Base-by-base conservation (phyloP, 2,888 invertebrate species). In the Lochmaea capreae region DNA sequence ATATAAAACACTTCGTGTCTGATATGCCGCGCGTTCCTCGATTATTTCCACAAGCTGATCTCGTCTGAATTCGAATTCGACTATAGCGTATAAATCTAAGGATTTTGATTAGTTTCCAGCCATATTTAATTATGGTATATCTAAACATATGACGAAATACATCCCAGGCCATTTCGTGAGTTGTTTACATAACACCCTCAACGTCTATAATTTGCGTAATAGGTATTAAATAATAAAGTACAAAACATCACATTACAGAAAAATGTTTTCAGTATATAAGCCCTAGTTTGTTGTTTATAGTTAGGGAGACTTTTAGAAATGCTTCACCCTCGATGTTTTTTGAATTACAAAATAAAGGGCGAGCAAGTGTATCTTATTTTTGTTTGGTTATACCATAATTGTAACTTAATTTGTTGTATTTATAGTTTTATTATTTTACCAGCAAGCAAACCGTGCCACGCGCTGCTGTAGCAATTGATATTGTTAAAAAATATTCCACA, bases 1-100 rank as follows among this genome's bases (percentile, higher is more conserved):
- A 85, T 84, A 84, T 85, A 82, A 84, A 84, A 83, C 79, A 79
- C 76, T 71, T 77, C 76, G 76, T 71, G 71, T 65, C 75, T 75
- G 72, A 74, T 76, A 76, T 74, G 72, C 68, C 70, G 67, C 73
- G 72, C 71, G 68, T 69, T 67, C 68, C 78, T 76, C 72, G 72
- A 78, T 78, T 78, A 78, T 75, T 76, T 76, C 76, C 74, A 74
- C 74, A 65, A 68, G 75, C 65, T 61, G 63, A 73, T 76, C 76
- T 73, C 72, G 62, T 46, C 72, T 67, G 72, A 72, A 75, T 75
- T 72, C 71, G 75, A 67, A 71, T 74, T 67, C 67, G 68, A 67
- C 71, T 71, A 46, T 68, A 16, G 61, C 54, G 71, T 75, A 69
- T 69, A 67, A 66, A 69, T 72, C 69, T 54, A 57, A 12, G 42